Evolutionary conservation across 2,797 vertebrate species (phyloP).

Genomic region (Typhlichthys eigenmanni): DNA sequence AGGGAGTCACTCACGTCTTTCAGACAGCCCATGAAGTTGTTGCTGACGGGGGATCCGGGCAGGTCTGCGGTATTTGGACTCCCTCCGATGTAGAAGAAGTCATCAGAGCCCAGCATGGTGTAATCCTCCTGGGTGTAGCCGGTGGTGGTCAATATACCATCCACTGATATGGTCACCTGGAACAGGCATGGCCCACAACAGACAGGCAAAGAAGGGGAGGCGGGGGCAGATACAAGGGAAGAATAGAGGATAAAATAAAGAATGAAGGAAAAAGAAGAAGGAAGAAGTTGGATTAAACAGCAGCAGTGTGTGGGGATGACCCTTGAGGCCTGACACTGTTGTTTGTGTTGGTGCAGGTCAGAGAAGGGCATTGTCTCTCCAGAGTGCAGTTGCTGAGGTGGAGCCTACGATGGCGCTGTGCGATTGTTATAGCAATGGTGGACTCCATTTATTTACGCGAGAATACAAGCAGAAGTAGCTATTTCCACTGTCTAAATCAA

Average conservation of each 20-base stretch:
- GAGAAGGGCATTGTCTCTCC: slow-evolving; percentile 59
- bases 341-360: slow-evolving; percentile 50
- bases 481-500: no score
- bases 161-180: slow-evolving; percentile 89
- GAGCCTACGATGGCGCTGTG: slow-evolving; percentile 8
- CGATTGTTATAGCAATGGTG: slow-evolving; percentile 1
- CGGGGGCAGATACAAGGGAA: slow-evolving; percentile 50
- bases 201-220: neutral
- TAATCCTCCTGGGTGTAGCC: slow-evolving; percentile 97
- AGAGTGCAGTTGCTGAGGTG: slow-evolving; percentile 70
- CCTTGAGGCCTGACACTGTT: slow-evolving; percentile 40
- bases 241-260: slow-evolving; percentile 22
- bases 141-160: slow-evolving; percentile 94
- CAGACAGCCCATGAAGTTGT: slow-evolving; percentile 98
- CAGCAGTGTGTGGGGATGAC: slow-evolving; percentile 22
- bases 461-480: no score
- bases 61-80: slow-evolving; percentile 94
- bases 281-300: slow-evolving; percentile 71
- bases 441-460: no score
- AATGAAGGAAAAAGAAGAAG: slow-evolving; percentile 59
- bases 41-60: slow-evolving; percentile 94
- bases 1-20: slow-evolving; percentile 86
- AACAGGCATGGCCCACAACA: neutral
- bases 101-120: slow-evolving; percentile 94
- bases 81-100: slow-evolving; percentile 97